Evolutionary conservation across 2,888 invertebrate genomes (phyloP).

Genomic region (Oscheius sp.): DNA sequence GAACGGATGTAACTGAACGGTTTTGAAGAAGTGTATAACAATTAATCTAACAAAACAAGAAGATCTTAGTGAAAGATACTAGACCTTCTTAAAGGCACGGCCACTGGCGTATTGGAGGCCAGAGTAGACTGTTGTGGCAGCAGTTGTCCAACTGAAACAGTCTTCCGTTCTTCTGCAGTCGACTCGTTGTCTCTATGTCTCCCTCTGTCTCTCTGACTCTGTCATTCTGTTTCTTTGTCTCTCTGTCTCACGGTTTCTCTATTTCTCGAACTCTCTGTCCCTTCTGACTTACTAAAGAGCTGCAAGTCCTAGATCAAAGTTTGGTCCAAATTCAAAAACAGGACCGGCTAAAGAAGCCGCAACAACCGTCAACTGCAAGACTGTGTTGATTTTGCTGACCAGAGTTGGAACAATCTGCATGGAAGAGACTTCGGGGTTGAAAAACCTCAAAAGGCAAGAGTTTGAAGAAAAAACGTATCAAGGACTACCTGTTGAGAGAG

Average conservation of each 20-base stretch:
- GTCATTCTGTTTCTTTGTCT: no score
- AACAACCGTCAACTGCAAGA: slow-evolving; percentile 86
- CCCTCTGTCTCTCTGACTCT: no score
- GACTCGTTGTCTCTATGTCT: no score
- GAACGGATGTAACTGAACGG: no score
- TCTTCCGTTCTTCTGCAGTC: no score
- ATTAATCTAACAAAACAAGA: neutral
- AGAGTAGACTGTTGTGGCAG: slow-evolving; percentile 68
- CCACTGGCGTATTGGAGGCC: slow-evolving; percentile 70
- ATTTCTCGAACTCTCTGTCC: no score
- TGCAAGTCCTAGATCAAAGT: slow-evolving; percentile 75
- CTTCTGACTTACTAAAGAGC: slow-evolving; percentile 79
- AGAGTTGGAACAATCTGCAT: slow-evolving; percentile 85
- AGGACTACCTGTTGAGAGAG: slow-evolving; percentile 40
- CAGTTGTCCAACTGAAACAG: slow-evolving; percentile 59
- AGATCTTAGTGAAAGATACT: slow-evolving; percentile 18
- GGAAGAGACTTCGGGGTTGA: slow-evolving; percentile 69
- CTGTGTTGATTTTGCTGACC: slow-evolving; percentile 91
- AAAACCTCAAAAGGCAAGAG: slow-evolving; percentile 51
- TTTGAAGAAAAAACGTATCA: neutral
- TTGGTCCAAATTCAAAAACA: slow-evolving; percentile 84
- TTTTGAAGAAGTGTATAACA: no score
- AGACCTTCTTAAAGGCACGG: slow-evolving; percentile 63
- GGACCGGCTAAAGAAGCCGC: slow-evolving; percentile 90
- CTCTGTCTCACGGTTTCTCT: no score